phyloP scores from a whole-genome alignment of 92 coral and sea anemone species.

The Palythoa grandiflora region DNA sequence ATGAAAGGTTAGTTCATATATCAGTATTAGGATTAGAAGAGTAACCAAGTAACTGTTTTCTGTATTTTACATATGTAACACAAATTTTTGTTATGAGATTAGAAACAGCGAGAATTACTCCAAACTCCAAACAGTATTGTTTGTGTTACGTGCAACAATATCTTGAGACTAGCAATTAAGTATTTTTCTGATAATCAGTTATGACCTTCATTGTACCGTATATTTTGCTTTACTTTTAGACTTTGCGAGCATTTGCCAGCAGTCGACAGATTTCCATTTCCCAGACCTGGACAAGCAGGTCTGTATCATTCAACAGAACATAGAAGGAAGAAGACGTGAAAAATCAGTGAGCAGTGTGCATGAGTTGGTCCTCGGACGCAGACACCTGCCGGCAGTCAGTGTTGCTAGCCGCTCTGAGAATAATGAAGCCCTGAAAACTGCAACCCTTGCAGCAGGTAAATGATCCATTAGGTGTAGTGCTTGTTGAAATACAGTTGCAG shows the following conservation, averaged over 20 bases:
- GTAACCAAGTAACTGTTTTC: too few relatives aligned
- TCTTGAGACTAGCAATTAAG: too few relatives aligned
- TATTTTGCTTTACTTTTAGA: constrained; percentile 56
- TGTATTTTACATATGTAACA: too few relatives aligned
- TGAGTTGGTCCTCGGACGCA: constrained; percentile 38
- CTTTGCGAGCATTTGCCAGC: constrained; percentile 94
- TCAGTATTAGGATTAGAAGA: background rate
- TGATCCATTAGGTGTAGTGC: background rate
- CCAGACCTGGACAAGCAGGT: constrained; percentile 98
- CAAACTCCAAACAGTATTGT: too few relatives aligned
- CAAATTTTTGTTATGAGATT: too few relatives aligned
- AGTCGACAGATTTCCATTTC: constrained; percentile 97
- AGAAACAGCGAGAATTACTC: too few relatives aligned
- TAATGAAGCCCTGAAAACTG: constrained; percentile 39
- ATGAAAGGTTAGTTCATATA: constrained; percentile 72
- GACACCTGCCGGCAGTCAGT: constrained; percentile 5
- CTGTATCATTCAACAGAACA: constrained; percentile 91
- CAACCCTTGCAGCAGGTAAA: constrained; percentile 31
- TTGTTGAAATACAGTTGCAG: background rate
- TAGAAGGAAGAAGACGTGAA: constrained; percentile 73
- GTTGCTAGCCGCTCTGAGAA: constrained; percentile 3
- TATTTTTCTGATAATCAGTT: too few relatives aligned
- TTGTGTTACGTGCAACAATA: too few relatives aligned
- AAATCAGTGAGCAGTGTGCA: constrained; percentile 67
- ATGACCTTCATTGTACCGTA: too few relatives aligned